These are phyloP conservation scores for Chanos chanos DNA, from an alignment of 2,797 vertebrate genomes.

Conservation along the genomic window DNA sequence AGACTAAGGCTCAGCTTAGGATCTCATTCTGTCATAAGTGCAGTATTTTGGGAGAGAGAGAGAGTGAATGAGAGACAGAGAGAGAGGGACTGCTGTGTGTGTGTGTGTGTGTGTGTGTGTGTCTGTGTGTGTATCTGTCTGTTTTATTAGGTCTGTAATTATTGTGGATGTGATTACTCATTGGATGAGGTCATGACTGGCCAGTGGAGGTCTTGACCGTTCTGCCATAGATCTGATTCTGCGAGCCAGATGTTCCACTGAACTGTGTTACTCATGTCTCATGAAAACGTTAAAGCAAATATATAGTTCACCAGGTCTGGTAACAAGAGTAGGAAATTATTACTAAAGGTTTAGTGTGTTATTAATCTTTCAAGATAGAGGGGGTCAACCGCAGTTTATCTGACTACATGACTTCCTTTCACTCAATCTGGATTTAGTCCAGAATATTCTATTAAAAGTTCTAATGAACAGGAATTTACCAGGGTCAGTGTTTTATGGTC, in stretches of 20 bases:
- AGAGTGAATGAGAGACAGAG: neutral
- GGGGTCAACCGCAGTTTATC: slow-evolving; percentile 10
- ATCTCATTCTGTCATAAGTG: too few relatives aligned
- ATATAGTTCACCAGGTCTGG: slow-evolving; percentile 5
- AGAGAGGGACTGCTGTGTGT: slow-evolving; percentile 3
- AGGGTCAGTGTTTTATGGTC: too few relatives aligned
- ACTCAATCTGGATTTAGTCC: slow-evolving; percentile 1
- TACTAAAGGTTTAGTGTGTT: slow-evolving; percentile 7
- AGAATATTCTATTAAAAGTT: too few relatives aligned
- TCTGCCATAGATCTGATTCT: slow-evolving; percentile 1
- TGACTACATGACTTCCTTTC: slow-evolving; percentile 15
- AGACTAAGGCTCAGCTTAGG: too few relatives aligned
- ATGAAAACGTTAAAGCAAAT: slow-evolving; percentile 15
- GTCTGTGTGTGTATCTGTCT: slow-evolving; percentile 6
- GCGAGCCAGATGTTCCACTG: slow-evolving; percentile 29
- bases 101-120: neutral
- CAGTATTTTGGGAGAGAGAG: neutral
- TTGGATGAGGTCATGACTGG: slow-evolving; percentile 28
- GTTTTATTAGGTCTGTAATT: neutral
- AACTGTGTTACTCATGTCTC: slow-evolving; percentile 1
- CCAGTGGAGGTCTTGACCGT: slow-evolving; percentile 2
- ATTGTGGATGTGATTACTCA: slow-evolving; percentile 22
- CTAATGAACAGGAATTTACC: too few relatives aligned
- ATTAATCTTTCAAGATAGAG: slow-evolving; percentile 17
- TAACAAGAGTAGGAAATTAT: slow-evolving; percentile 15